Evolutionary conservation across 2,113 vertebrate species (phyloP), one percentile per base, ranked within the genome.

Genomic region (Atrichornis clamosus): DNA sequence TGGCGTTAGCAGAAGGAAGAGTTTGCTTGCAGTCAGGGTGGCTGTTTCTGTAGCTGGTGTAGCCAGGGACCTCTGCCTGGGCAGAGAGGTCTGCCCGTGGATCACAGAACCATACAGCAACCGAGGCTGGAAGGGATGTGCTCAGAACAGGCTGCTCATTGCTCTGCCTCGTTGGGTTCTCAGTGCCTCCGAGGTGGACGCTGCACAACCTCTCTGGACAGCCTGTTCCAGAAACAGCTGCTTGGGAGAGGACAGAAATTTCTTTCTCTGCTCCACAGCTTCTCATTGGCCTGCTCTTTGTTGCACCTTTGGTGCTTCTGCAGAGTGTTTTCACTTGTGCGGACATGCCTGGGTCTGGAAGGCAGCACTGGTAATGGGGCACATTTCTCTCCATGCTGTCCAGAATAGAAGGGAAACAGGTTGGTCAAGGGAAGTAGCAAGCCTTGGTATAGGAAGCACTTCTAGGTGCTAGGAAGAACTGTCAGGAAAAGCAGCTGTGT

Each of bases 381-480:
- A 52, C 1, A 0, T 60, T 91, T 74, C 17, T 52, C 35, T 52
- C 19, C 0, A 0, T 13, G 8, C 21, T 86, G 41, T 69, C 50
- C 30, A 75, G 69, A 94, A 23, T 3, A 53, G 64, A 77, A 67
- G 15, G 41, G 62, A 59, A 90, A 37, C 8, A 32, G 39, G 6
- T 7, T 62, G 46, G 18, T 70, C 50, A 68, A 21, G 50, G 37
- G 37, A 69, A 53, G 32, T 7, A 65, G 63, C 20, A 62, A 69
- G 55, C 26, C 32, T 60, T 67, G 33, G 24, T 39, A 11, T 8
- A 35, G 69, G 74, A 73, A 72, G 28, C 15, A 37, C 23, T 68
- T 76, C 20, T 18, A 58, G 26, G 15, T 85, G 49, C 35, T 69
- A 42, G 47, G n/a, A 72, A 58, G 22, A 77, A 24, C 22, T 46